Evolutionary conservation across 2,888 invertebrate species (phyloP), one percentile per base, ranked within the genome.

Genomic region (Drosophila neonasuta): DNA sequence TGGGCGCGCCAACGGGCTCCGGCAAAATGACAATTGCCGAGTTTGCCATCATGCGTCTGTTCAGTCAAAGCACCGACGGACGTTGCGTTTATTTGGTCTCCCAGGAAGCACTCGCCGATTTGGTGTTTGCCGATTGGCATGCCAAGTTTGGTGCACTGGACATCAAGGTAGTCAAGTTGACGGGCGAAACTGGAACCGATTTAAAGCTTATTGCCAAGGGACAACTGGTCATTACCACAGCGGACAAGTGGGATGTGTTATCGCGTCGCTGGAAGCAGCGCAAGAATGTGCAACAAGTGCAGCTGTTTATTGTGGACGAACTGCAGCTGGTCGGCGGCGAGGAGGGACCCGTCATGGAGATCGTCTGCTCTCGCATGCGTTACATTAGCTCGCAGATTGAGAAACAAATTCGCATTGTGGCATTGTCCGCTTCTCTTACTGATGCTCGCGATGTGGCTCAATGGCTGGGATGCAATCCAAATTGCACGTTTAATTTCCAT

Each of bases 241-340:
- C 99, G 0, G 99, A 99, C 88, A 98, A 98, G 85, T 99, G 99
- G 99, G 99, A 99, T 90, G 97, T 99, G 3, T 92, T 99, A 2
- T 99, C 99, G 0, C 93, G 99, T 59, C 93, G 99, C 72, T 99
- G 99, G 99, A 99, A 99, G 87, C 99, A 99, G 87, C 93, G 99
- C 34, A 99, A 99, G 91, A 98, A 98, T 89, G 99, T 99, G 0
- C 99, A 99, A 88, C 98, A 97, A 87, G 95, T 99, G 8, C 96
- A 97, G 68, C 92, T 99, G 13, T 98, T 99, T 90, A 97, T 99
- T 68, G 97, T 97, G 15, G 99, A 99, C 89, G 99, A 99, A 80
- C 92, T 99, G 24, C 99, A 99, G 87, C 91, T 97, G 67, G 93
- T 97, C 56, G 97, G 97, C 0, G 97, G 97, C 0, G 96, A 96